These are phyloP conservation scores for Chironomus tepperi DNA, from an alignment of 1,140 invertebrate genomes.

Conservation along the genomic window DNA sequence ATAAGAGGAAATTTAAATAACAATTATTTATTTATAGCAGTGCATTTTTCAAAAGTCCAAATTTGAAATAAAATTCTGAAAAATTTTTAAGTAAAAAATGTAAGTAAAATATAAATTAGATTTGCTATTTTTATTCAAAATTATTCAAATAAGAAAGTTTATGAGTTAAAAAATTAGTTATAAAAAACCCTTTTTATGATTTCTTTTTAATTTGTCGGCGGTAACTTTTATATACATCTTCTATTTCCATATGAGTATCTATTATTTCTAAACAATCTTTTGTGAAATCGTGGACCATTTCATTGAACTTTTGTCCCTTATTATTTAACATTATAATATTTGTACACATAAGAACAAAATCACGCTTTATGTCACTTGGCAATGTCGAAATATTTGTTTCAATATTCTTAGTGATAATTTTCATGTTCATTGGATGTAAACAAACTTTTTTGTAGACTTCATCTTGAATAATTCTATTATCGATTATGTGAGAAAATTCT, in stretches of 20 bases:
- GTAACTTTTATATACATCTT: background rate
- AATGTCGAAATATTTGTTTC: slow-evolving; percentile 7
- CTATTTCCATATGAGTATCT: background rate
- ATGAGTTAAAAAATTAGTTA: too few species aligned
- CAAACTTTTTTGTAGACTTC: background rate
- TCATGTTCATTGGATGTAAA: background rate
- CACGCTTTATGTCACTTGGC: background rate
- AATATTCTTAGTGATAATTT: background rate
- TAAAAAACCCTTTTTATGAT: too few species aligned
- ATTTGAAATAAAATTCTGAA: too few species aligned
- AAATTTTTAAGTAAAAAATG: too few species aligned
- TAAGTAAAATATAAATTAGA: too few species aligned
- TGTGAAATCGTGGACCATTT: background rate
- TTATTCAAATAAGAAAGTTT: too few species aligned
- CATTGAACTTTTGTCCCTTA: background rate
- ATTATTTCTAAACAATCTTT: background rate
- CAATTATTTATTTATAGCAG: too few species aligned
- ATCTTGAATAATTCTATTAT: background rate
- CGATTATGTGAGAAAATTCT: background rate
- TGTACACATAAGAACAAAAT: slow-evolving; percentile 18
- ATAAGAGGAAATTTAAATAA: too few species aligned
- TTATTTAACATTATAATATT: slow-evolving; percentile 6
- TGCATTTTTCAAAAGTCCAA: too few species aligned
- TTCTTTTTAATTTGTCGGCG: background rate
- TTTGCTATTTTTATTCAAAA: too few species aligned